Evolutionary conservation across 2,113 vertebrate genomes (phyloP).

Genomic region (Pedetes capensis): DNA sequence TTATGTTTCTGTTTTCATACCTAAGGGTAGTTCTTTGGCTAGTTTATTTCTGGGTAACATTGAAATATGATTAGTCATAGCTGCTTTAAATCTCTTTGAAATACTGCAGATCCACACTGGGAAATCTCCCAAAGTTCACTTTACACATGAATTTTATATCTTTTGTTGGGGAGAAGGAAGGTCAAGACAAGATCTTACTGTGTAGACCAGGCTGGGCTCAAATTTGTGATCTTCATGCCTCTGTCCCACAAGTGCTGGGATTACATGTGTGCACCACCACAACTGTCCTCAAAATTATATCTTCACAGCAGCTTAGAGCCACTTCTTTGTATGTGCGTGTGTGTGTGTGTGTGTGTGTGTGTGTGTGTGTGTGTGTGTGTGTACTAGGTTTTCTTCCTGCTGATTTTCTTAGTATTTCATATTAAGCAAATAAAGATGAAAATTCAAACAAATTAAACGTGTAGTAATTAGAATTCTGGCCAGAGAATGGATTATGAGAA

Average conservation of each 20-base stretch:
- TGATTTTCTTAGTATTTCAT: background rate
- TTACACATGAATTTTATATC: background rate
- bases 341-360: background rate
- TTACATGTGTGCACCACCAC: no score
- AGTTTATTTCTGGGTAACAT: background rate
- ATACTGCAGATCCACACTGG: background rate
- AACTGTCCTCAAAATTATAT: no score
- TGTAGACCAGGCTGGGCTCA: no score
- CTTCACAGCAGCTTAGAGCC: background rate
- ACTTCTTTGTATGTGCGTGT: background rate
- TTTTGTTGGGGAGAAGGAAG: no score
- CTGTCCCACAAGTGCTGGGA: no score
- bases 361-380: no score
- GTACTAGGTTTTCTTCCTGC: background rate
- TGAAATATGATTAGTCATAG: background rate
- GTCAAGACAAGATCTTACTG: no score
- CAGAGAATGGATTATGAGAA: background rate
- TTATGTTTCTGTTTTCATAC: background rate
- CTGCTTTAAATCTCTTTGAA: background rate
- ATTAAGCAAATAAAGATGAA: background rate
- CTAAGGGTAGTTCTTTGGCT: background rate
- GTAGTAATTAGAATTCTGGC: background rate
- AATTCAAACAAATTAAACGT: background rate
- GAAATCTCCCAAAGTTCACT: background rate
- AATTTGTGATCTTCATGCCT: no score